Base-by-base conservation (phyloP, 2,888 invertebrate genomes). In the Lymantria monacha region DNA sequence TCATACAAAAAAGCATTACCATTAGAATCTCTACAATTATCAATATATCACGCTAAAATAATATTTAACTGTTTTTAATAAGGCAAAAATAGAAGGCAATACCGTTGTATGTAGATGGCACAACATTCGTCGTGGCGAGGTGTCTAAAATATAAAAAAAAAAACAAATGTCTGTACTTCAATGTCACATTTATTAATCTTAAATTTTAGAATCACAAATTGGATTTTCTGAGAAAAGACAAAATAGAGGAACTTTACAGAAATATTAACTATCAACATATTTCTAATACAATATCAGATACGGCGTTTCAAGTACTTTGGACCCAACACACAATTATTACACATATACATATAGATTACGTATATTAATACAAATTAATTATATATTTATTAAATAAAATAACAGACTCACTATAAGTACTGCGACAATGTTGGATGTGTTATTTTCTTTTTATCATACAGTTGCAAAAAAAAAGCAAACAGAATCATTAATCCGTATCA, bases 171-270 rank as follows among this genome's bases (percentile, higher is more conserved):
- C 82, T 81, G 78, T 85, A 83, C 81, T 83, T 72, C 55, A 67
- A 40, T 67, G 69, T 76, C 73, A 72, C 69, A 75, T 66, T 64
- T 62, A 70, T 63, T 67, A 67, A 72, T 77, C 63, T 73, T 70
- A 72, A 38, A 53, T 68, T 46, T 49, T 79, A 76, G 74, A 74
- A 86, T 86, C 85, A 86, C 87, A 85, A 81, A 42, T 57, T 55
- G n/a, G 12, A 54, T 71, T 73, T 74, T 72, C 66, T 70, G 71
- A 72, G 70, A 74, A 69, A 66, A 71, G 76, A 77, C 69, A 77
- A 74, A 72, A 72, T 72, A 72, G 71, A 83, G 82, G 83, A 85
- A 85, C 83, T 77, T 80, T 55, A 69, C 63, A 67, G 42, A 63
- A 63, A 61, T 42, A 49, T 57, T 59, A 48, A 61, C 56, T 63